phyloP scores from a whole-genome alignment of 2,113 vertebrate genomes.

The Barnardius zonarius region DNA sequence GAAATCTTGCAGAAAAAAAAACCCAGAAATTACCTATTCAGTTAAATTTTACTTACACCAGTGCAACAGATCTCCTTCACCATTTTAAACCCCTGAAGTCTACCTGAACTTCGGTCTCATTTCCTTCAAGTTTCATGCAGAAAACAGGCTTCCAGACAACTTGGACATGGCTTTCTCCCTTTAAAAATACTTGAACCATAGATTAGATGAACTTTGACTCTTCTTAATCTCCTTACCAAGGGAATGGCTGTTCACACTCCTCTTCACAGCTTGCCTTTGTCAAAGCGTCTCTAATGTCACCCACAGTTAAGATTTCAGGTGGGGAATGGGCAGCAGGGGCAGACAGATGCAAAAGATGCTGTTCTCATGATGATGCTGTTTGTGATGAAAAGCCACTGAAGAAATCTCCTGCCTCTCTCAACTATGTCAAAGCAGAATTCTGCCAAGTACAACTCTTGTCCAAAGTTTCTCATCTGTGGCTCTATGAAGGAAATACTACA shows the following conservation, averaged over 20 bases:
- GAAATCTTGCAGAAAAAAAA: neutral
- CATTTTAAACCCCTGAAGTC: neutral
- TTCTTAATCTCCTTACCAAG: neutral
- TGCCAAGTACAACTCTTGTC: neutral
- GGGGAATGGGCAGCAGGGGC: neutral
- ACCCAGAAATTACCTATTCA: neutral
- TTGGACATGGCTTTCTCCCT: neutral
- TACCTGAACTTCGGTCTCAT: neutral
- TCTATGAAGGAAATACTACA: neutral
- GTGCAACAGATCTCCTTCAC: neutral
- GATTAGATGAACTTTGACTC: neutral
- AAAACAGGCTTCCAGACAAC: neutral
- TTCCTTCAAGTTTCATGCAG: conserved; percentile 1
- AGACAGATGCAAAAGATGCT: neutral
- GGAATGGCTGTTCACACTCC: neutral
- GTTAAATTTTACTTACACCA: conserved; percentile 23
- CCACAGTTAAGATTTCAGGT: neutral
- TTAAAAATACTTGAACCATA: neutral
- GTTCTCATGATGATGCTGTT: neutral
- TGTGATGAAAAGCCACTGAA: neutral
- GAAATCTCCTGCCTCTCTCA: neutral
- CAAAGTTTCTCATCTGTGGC: neutral
- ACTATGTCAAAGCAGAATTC: neutral
- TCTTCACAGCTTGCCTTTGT: neutral
- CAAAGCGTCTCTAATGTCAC: neutral